A percentile compares a stretch with the other conserved stretches of the same genome.
Conservation (phyloP, 2,888 invertebrate species). For the Thysanoteuthis rhombus region DNA sequence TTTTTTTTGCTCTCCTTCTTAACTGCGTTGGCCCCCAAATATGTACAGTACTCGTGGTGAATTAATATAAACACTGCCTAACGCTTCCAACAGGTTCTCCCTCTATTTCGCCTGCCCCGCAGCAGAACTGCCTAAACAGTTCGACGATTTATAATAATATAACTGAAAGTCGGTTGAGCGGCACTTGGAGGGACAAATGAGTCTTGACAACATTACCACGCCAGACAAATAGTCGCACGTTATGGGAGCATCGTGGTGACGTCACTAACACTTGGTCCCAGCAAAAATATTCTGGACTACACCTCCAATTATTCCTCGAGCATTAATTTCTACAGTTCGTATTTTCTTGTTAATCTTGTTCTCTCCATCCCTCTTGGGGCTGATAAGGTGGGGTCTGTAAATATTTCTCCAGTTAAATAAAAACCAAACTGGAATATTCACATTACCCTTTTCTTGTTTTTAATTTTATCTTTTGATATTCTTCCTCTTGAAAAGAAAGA, state of each 20-base stretch:
- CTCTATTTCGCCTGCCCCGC: not conserved
- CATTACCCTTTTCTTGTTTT: not conserved
- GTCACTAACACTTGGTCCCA: not conserved
- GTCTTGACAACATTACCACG: not conserved
- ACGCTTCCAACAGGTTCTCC: not conserved
- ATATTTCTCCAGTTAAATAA: not conserved
- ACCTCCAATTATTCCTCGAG: not conserved
- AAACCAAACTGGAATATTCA: not conserved
- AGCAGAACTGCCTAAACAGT: not conserved
- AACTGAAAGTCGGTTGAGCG: not conserved
- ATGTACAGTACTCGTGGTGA: not conserved
- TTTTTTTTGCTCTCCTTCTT: not conserved
- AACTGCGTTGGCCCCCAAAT: not conserved
- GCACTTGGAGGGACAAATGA: not conserved
- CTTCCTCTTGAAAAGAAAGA: no score
- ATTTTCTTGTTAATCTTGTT: not conserved
- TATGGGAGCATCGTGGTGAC: not conserved
- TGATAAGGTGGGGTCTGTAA: no score
- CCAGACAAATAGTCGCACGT: not conserved
- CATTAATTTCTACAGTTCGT: not conserved
- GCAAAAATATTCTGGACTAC: not conserved
- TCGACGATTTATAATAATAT: not conserved
- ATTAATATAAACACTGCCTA: conserved; percentile 1
- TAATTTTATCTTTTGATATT: not conserved
- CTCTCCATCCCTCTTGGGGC: not conserved